Conservation (phyloP, 2,113 vertebrate species). For the Hucho hucho region DNA sequence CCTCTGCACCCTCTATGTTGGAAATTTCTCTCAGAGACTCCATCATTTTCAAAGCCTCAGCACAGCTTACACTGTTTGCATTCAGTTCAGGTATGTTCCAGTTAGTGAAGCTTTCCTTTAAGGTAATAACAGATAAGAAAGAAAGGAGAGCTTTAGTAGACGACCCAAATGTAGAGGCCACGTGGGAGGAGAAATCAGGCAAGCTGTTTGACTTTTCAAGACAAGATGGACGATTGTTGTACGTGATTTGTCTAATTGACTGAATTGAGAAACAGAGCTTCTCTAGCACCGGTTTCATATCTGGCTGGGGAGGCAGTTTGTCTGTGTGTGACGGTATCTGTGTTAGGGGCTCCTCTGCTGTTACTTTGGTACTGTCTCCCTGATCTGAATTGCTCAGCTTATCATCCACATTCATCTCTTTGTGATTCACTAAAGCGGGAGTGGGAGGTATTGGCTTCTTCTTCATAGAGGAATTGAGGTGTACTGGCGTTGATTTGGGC, state of each 20-base stretch:
- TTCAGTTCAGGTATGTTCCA: slow-evolving; percentile 57
- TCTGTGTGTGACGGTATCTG: slow-evolving; percentile 53
- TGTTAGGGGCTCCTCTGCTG: slow-evolving; percentile 53
- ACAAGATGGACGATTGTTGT: slow-evolving; percentile 64
- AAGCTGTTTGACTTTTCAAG: slow-evolving; percentile 73
- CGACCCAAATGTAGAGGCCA: slow-evolving; percentile 69
- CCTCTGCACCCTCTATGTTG: slow-evolving; percentile 75
- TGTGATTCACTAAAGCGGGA: not conserved
- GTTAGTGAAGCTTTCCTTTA: slow-evolving; percentile 76
- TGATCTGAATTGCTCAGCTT: not conserved
- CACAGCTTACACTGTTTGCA: slow-evolving; percentile 67
- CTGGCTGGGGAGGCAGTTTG: slow-evolving; percentile 58
- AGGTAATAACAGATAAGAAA: slow-evolving; percentile 84
- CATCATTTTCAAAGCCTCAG: slow-evolving; percentile 80
- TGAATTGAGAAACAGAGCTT: slow-evolving; percentile 75
- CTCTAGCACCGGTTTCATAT: slow-evolving; percentile 67
- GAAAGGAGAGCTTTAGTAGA: slow-evolving; percentile 82
- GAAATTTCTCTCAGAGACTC: slow-evolving; percentile 79
- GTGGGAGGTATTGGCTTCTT: slow-evolving; percentile 5
- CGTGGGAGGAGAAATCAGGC: slow-evolving; percentile 73
- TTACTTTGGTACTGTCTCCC: slow-evolving; percentile 18
- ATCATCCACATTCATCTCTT: not conserved
- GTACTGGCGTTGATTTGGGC: slow-evolving; percentile 7
- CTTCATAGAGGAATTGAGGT: not conserved
- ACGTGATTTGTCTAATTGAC: slow-evolving; percentile 63